Base-by-base conservation (phyloP, 2,797 vertebrate species). In the Gadopsis marmoratus region DNA sequence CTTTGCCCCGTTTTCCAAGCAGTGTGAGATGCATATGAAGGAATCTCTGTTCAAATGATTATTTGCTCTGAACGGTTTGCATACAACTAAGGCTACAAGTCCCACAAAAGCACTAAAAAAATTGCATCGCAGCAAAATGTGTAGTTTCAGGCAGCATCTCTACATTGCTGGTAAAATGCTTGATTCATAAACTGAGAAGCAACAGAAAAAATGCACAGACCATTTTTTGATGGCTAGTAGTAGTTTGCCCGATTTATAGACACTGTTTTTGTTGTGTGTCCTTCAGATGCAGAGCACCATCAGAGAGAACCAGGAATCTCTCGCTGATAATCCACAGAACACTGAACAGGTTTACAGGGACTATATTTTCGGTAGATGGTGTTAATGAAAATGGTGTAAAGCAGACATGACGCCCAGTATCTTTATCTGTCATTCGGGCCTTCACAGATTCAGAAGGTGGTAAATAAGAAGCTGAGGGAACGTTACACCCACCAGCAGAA, bases 381-480 rank as follows among this genome's bases (percentile, higher is more conserved):
- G 0, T 13, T 7, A 37, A 21, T 26, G 4, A 10, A 61, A 43
- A 31, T 5, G 13, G n/a, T 51, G 31, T 54, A 12, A 21, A 14
- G 39, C 47, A 31, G 7, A 41, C 14, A 1, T 21, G n/a, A 54
- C 5, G 0, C 19, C 39, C 17, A 8, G 4, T 60, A 47, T 70
- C 13, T 4, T 60, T 29, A 4, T 33, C 1, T 41, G 35, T 72
- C 53, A 1, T 21, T 75, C 79, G 19, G 19, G 74, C 35, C 50
- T 84, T n/a, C 83, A 79, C 93, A 99, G 98, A 99, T 99, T 93
- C 98, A 99, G 76, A 99, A 99, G 89, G 97, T 99, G 7, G 97
- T 99, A 63, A 99, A 99, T 90, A 99, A 99, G 94, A 99, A 99
- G 91, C 90, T 99, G 87, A 91, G 98, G 78, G 98, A 99, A 72